Base-by-base conservation (phyloP, 2,888 invertebrate species). In the Drosophila tripunctata region DNA sequence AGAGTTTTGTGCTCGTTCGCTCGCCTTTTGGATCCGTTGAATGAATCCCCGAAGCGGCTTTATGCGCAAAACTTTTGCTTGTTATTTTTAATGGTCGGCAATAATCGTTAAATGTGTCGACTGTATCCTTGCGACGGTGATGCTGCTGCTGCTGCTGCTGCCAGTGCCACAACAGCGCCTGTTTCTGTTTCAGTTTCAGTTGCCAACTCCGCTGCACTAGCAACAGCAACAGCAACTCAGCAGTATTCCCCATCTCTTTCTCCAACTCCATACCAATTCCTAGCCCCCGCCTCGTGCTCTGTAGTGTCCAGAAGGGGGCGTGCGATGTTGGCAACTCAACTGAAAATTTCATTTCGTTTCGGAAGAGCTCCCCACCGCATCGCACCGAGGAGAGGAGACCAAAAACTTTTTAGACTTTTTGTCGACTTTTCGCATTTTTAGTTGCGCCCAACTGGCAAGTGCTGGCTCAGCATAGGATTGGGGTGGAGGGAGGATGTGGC, bases 91-190 rank as follows among this genome's bases (percentile, higher is more conserved):
- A 90, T 90, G 89, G 87, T 38, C 78, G 68, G 83, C 89, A 90
- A 90, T 90, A 90, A 90, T 89, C 90, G 90, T 90, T 90, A 90
- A 90, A 90, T 90, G 89, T 90, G 83, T 83, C 85, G 87, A 84
- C 83, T 87, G 72, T 62, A 57, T 78, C 67, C 70, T 65, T 51
- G 19, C 21, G n/a, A n/a, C 51, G 40, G 21, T 12, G 22, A 24
- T 60, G 66, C 65, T 61, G 74, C 22, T 44, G 58, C 17, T 33
- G 54, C 41, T 64, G 65, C 24, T 58, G 22, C 55, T 62, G 17
- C 36, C 19, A n/a, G 41, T 47, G 27, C 24, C 19, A 30, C 58
- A 51, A 40, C 56, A 51, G 64, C 55, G 50, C 52, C 47, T 54
- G 61, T 70, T 76, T 61, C 62, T 57, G 15, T 54, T 70, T 45